Evolutionary conservation across 1,140 invertebrate genomes (phyloP).

Genomic region (Heliconius eleuchia): DNA sequence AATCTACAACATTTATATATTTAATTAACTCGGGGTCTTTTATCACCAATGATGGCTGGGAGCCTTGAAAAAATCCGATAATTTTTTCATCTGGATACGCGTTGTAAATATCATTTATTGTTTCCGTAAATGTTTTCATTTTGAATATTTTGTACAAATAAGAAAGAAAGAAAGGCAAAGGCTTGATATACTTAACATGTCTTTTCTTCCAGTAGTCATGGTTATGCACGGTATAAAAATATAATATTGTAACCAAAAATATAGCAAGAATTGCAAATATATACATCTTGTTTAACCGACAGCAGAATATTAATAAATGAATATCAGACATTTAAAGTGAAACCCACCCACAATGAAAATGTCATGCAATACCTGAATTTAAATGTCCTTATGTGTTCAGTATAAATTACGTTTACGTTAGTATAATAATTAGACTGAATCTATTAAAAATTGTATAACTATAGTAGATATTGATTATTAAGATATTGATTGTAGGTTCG

Average conservation of each 20-base stretch:
- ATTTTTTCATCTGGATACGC: slow-evolving; percentile 21
- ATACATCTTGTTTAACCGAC: not conserved
- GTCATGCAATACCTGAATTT: not conserved
- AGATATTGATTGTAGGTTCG: too few species aligned
- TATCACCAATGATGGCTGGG: not conserved
- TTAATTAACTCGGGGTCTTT: slow-evolving; percentile 15
- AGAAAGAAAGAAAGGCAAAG: slow-evolving; percentile 13
- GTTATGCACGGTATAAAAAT: slow-evolving; percentile 14
- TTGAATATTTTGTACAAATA: slow-evolving; percentile 1
- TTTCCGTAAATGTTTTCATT: not conserved
- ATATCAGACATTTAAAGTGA: too few species aligned
- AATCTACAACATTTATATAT: slow-evolving; percentile 18
- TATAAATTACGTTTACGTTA: not conserved
- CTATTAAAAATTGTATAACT: too few species aligned
- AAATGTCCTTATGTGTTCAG: not conserved
- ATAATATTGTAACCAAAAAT: not conserved
- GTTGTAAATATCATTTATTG: not conserved
- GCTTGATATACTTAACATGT: slow-evolving; percentile 13
- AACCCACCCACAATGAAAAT: too few species aligned
- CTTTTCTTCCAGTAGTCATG: slow-evolving; percentile 12
- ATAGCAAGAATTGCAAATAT: not conserved
- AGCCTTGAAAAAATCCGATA: slow-evolving; percentile 2
- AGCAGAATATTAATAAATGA: not conserved
- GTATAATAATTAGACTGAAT: too few species aligned
- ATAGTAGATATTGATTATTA: too few species aligned